Base-by-base conservation (phyloP, 2,888 invertebrate genomes). In the Beris morrisii region DNA sequence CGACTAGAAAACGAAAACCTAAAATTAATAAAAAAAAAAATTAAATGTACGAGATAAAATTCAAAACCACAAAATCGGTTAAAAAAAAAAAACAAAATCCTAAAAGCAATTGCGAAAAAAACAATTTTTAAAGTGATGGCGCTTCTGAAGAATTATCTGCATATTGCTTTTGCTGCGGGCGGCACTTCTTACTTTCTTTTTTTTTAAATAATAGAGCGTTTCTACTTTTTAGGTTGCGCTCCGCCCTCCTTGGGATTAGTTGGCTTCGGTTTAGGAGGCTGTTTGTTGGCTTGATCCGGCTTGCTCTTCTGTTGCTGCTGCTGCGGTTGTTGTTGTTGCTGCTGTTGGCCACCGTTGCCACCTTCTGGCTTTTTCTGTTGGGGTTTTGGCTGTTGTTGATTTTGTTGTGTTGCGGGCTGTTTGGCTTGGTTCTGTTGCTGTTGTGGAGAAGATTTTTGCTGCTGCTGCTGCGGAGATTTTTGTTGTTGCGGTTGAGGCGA, bases 191-290 rank as follows among this genome's bases (percentile, higher is more conserved):
- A 22, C 3, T 22, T 22, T 22, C 3, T 22, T 22, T 38, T 38
- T 9, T 7, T 7, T 38, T 38, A 5, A 9, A 38, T 38, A 1
- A 38, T 38, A 38, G 48, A 61, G 50, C 61, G 5, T 38, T n/a
- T 53, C 30, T 64, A 53, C 52, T 64, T 69, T 65, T 43, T 66
- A 67, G 13, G 63, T 59, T n/a, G 70, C n/a, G 52, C 64, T 66
- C 57, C 68, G 54, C 65, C 63, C 22, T 69, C 65, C 38, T 50
- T 54, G 43, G 67, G 44, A 31, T 67, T 70, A 56, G 66, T 64
- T n/a, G 70, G 52, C 45, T 70, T 71, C 48, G 69, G 70, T 53
- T 70, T 70, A 13, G 38, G 38, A 38, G 69, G 67, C 65, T 57
- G 68, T 43, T 56, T 55, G 13, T 22, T 46, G 48, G 50, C 53